Percentiles rank a stretch among this genome's conserved stretches.
phyloP scores from a whole-genome alignment of 1,140 invertebrate genomes.

The Manduca sexta region DNA sequence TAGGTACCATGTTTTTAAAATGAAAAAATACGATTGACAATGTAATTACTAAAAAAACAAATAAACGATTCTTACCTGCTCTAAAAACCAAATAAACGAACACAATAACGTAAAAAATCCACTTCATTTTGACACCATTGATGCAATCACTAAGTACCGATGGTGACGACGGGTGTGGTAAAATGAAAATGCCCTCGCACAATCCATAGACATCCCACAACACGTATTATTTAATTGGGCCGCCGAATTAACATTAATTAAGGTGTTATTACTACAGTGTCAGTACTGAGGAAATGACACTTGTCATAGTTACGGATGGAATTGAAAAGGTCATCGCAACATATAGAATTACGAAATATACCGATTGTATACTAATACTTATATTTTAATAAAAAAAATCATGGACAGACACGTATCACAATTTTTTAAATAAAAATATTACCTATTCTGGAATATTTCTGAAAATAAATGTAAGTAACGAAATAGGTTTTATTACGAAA shows the following conservation, averaged over 20 bases:
- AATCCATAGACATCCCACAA: conserved; percentile 14
- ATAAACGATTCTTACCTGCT: conserved; percentile 28
- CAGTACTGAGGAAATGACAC: conserved; percentile 29
- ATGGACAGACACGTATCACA: too few species aligned
- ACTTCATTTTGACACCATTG: conserved; percentile 63
- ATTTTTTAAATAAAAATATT: too few species aligned
- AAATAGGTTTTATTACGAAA: too few species aligned
- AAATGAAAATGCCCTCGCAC: conserved; percentile 22
- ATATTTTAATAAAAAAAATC: too few species aligned
- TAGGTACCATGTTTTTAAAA: too few species aligned
- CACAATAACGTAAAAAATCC: conserved; percentile 43
- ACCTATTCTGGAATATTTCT: too few species aligned
- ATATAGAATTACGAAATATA: too few species aligned
- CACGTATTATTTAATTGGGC: conserved; percentile 30
- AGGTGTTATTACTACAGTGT: conserved; percentile 33
- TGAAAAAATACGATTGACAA: not conserved
- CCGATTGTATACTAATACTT: too few species aligned
- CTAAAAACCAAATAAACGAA: conserved; percentile 47
- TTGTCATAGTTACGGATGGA: conserved; percentile 21
- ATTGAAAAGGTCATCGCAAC: conserved; percentile 36
- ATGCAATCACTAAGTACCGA: not conserved
- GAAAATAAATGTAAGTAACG: too few species aligned
- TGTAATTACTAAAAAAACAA: conserved; percentile 1
- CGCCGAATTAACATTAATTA: conserved; percentile 37
- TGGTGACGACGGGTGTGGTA: conserved; percentile 15